Conservation (phyloP, 2,113 vertebrate genomes). For the Clinocottus analis region DNA sequence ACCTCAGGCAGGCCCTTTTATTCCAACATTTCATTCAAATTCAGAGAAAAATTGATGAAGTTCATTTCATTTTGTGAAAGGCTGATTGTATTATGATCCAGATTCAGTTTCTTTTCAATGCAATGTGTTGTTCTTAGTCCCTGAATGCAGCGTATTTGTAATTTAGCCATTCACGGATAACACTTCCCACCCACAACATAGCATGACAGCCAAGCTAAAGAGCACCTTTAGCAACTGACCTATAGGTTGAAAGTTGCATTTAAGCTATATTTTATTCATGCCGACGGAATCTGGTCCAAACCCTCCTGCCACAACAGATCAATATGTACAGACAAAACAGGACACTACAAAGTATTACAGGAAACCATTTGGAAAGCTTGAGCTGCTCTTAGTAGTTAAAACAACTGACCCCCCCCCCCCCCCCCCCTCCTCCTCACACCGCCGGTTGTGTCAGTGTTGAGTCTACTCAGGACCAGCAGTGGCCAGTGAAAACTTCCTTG, state of each 20-base stretch:
- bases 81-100: neutral
- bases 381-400: neutral
- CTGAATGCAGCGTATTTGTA: neutral
- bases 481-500: neutral
- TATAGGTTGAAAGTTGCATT: neutral
- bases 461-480: neutral
- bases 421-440: no score
- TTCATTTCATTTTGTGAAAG: conserved; percentile 2
- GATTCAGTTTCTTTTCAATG: neutral
- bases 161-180: neutral
- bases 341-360: neutral
- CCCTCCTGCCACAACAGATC: neutral
- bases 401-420: neutral
- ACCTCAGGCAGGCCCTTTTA: neutral
- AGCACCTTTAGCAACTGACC: neutral
- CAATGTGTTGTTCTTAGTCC: neutral
- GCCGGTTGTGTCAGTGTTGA: no score
- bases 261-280: conserved; percentile 7
- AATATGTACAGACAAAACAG: neutral
- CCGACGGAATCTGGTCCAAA: conserved; percentile 1
- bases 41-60: neutral
- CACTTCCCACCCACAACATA: neutral
- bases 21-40: conserved; percentile 14
- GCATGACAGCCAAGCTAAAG: neutral
- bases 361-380: neutral